phyloP scores from a whole-genome alignment of 2,797 vertebrate genomes.

The Pseudotriccus pelzelni region DNA sequence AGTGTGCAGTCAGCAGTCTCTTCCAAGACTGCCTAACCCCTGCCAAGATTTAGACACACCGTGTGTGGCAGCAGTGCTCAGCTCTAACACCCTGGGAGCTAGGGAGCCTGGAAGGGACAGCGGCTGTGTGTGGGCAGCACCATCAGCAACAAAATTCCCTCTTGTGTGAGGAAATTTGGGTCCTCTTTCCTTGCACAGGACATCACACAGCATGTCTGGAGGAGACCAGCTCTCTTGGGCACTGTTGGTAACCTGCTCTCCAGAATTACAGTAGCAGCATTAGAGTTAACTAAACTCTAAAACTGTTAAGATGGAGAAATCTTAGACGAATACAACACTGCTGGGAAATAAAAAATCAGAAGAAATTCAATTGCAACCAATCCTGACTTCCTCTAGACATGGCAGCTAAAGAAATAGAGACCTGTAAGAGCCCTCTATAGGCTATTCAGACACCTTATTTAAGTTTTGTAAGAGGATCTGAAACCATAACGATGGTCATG shows the following conservation, averaged over 20 bases:
- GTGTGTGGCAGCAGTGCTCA: background rate
- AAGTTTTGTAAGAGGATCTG: conserved; percentile 28
- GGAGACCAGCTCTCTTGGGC: background rate
- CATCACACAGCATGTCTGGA: background rate
- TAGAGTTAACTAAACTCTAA: background rate
- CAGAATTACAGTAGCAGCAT: conserved; percentile 1
- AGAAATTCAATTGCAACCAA: conserved; percentile 20
- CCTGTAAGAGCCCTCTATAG: background rate
- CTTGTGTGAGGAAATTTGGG: fast-evolving
- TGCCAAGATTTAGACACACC: background rate
- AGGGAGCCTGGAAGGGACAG: background rate
- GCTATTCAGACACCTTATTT: conserved; percentile 48
- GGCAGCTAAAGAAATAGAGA: background rate
- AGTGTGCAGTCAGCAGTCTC: background rate
- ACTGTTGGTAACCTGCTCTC: background rate
- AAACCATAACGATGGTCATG: background rate
- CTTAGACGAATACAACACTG: background rate
- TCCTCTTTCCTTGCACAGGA: background rate
- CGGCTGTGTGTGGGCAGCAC: background rate
- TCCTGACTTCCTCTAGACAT: conserved; percentile 15
- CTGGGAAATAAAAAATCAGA: conserved; percentile 44
- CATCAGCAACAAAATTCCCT: background rate
- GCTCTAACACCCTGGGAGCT: background rate
- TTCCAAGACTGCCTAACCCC: background rate
- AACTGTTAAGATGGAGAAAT: conserved; percentile 17